A percentile compares a stretch with the other conserved stretches of the same genome.
Conservation (phyloP, 2,888 invertebrate species). For the Nematopogon swammerdamellus region DNA sequence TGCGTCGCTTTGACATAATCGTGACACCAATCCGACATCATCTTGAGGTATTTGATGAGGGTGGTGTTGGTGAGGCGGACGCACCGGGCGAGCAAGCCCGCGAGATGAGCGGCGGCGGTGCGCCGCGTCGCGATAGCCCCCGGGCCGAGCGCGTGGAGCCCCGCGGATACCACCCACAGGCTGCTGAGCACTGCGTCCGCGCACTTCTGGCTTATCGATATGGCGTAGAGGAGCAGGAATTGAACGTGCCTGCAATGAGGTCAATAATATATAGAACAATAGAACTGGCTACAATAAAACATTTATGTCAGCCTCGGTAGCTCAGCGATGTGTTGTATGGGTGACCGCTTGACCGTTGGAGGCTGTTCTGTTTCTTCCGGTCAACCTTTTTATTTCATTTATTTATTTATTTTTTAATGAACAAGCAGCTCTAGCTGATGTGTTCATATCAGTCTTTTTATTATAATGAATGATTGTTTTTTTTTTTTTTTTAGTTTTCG, state of each 20-base stretch:
- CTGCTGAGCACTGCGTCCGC: conserved; percentile 34
- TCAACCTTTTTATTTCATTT: too few species aligned
- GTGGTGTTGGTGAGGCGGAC: conserved; percentile 37
- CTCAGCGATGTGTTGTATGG: too few species aligned
- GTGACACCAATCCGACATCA: conserved; percentile 82
- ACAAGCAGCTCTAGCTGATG: neutral
- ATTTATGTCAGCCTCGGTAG: too few species aligned
- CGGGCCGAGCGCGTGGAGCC: conserved; percentile 29
- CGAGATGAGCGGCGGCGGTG: conserved; percentile 39
- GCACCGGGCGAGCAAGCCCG: conserved; percentile 41
- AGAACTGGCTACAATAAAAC: neutral
- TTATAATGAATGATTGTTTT: too few species aligned
- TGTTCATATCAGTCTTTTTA: too few species aligned
- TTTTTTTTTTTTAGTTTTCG: neutral
- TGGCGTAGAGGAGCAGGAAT: conserved; percentile 44
- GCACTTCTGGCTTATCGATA: conserved; percentile 46
- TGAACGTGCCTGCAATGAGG: conserved; percentile 39
- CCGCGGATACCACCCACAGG: conserved; percentile 40
- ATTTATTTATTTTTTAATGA: too few species aligned
- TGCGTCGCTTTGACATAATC: conserved; percentile 69
- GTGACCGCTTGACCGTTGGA: too few species aligned
- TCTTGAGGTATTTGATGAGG: conserved; percentile 49
- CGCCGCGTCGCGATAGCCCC: conserved; percentile 34
- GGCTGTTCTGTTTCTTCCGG: too few species aligned
- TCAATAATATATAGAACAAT: too few species aligned